Conservation (phyloP, 2,888 invertebrate species). For the Onthophagus sagittarius region DNA sequence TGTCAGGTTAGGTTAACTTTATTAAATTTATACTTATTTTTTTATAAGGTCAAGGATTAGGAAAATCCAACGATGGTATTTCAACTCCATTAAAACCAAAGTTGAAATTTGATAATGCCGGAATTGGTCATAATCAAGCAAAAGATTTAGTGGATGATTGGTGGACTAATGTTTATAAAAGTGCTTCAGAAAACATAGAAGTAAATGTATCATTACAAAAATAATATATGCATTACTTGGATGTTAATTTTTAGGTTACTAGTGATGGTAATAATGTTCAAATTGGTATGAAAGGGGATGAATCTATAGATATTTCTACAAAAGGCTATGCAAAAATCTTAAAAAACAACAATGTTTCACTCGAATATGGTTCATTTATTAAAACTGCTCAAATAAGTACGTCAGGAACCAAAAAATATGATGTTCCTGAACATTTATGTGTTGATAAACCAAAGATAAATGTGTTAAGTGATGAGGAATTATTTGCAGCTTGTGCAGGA, state of each 20-base stretch:
- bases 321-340: slow-evolving; percentile 40
- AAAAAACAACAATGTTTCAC: slow-evolving; percentile 36
- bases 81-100: slow-evolving; percentile 71
- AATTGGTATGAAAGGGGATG: slow-evolving; percentile 27
- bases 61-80: slow-evolving; percentile 77
- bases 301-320: slow-evolving; percentile 44
- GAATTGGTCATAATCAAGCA: slow-evolving; percentile 72
- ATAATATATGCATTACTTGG: neutral
- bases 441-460: slow-evolving; percentile 24
- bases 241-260: slow-evolving; percentile 30
- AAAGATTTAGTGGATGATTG: slow-evolving; percentile 77
- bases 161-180: slow-evolving; percentile 79
- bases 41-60: slow-evolving; percentile 73
- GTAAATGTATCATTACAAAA: slow-evolving; percentile 40
- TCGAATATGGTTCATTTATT: slow-evolving; percentile 49
- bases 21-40: slow-evolving; percentile 13
- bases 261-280: slow-evolving; percentile 20
- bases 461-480: slow-evolving; percentile 68
- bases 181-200: slow-evolving; percentile 66
- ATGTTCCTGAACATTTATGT: slow-evolving; percentile 16
- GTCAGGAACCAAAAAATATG: slow-evolving; percentile 41
- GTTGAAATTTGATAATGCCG: slow-evolving; percentile 73
- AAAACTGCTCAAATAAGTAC: slow-evolving; percentile 49
- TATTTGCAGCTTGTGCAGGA: slow-evolving; percentile 75
- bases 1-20: neutral